These are phyloP conservation scores for Andrena fulva DNA, from an alignment of 2,888 invertebrate genomes.

Conservation along the genomic window DNA sequence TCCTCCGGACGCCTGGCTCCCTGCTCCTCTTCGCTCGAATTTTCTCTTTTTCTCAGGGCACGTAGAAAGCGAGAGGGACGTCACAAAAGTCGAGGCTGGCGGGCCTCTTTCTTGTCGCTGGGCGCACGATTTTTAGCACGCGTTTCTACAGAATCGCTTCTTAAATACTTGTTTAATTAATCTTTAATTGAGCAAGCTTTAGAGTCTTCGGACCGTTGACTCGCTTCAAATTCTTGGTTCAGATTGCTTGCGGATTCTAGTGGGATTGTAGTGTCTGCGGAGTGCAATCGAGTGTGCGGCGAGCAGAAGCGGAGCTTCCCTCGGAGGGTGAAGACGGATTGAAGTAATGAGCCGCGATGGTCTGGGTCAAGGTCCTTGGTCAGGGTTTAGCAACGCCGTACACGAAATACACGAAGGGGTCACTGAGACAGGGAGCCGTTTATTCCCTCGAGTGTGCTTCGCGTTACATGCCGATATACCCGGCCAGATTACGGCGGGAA, in stretches of 20 bases:
- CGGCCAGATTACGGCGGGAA: constrained; percentile 33
- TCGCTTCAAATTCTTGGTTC: not conserved
- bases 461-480: constrained; percentile 46
- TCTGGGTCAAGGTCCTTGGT: constrained; percentile 64
- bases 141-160: too few species aligned
- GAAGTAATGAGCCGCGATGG: constrained; percentile 58
- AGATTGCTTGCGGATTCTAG: not conserved
- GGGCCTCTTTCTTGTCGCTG: not conserved
- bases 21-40: constrained; percentile 36
- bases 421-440: constrained; percentile 49
- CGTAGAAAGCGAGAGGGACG: constrained; percentile 50
- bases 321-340: constrained; percentile 47
- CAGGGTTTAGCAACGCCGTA: constrained; percentile 39
- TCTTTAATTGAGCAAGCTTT: too few species aligned
- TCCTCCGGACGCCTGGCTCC: constrained; percentile 60
- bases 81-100: not conserved
- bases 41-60: constrained; percentile 34
- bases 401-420: constrained; percentile 54
- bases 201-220: not conserved
- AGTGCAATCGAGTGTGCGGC: not conserved
- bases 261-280: too few species aligned
- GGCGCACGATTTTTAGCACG: too few species aligned
- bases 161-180: too few species aligned
- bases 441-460: constrained; percentile 62
- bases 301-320: constrained; percentile 8